These are phyloP conservation scores for Dromas ardeola DNA, from an alignment of 2,113 vertebrate genomes.

Conservation along the genomic window DNA sequence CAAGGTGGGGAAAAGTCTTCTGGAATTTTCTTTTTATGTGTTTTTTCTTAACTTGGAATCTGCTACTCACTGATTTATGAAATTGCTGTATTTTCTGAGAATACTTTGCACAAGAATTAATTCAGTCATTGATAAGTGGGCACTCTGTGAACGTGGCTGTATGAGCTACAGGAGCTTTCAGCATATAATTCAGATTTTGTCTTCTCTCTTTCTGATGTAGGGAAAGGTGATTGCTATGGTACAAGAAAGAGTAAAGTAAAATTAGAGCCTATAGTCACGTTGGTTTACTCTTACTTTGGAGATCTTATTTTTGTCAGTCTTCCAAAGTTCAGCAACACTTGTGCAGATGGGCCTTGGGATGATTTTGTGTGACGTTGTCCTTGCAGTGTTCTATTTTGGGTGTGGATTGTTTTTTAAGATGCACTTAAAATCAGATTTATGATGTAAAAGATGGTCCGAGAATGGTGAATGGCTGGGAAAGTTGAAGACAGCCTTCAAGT, in stretches of 20 bases:
- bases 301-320: neutral
- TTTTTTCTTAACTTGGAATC: neutral
- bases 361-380: neutral
- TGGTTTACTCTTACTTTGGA: neutral
- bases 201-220: neutral
- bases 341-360: neutral
- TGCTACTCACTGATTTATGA: neutral
- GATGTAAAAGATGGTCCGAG: neutral
- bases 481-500: neutral
- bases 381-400: neutral
- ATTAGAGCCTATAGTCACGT: neutral
- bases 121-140: neutral
- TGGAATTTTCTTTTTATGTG: neutral
- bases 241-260: neutral
- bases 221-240: neutral
- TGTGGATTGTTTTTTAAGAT: neutral
- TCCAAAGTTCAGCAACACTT: neutral
- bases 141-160: neutral
- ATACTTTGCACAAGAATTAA: neutral
- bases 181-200: neutral
- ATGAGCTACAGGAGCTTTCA: neutral
- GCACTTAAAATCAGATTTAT: neutral
- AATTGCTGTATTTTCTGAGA: neutral
- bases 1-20: conserved; percentile 80
- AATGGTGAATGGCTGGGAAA: neutral